Conservation (phyloP, 2,797 vertebrate genomes). For the Crocidura indochinensis region DNA sequence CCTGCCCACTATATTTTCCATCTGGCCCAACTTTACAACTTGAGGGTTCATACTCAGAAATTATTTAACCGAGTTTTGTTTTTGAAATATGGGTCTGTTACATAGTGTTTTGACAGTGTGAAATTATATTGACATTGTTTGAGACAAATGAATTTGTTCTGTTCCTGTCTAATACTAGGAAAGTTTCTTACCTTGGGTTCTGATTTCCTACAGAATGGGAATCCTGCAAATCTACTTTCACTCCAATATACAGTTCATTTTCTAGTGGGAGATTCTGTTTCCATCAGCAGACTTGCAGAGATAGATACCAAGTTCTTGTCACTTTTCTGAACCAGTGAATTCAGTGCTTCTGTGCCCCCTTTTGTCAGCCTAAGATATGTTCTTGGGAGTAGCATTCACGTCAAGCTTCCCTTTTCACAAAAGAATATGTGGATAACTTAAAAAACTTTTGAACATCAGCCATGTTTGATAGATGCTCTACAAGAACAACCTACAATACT, state of each 20-base stretch:
- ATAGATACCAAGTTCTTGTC: not conserved
- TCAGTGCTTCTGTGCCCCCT: not conserved
- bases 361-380: not conserved
- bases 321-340: not conserved
- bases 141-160: not conserved
- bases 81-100: not conserved
- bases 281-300: not conserved
- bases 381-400: not conserved
- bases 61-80: not conserved
- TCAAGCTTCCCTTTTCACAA: not conserved
- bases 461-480: slow-evolving; percentile 2
- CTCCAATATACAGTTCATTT: not conserved
- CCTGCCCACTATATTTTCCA: too few relatives aligned
- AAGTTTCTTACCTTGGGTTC: not conserved
- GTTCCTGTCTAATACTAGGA: not conserved
- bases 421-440: not conserved
- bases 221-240: not conserved
- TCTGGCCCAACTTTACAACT: not conserved
- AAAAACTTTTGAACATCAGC: not conserved
- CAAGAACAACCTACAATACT: not conserved
- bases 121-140: not conserved
- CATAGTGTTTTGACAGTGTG: not conserved
- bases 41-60: not conserved
- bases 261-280: not conserved
- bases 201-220: not conserved